A percentile compares a stretch with the other conserved stretches of the same genome.
Evolutionary conservation across 2,888 invertebrate genomes (phyloP).

Genomic region (Cryptophagus acutangulus): DNA sequence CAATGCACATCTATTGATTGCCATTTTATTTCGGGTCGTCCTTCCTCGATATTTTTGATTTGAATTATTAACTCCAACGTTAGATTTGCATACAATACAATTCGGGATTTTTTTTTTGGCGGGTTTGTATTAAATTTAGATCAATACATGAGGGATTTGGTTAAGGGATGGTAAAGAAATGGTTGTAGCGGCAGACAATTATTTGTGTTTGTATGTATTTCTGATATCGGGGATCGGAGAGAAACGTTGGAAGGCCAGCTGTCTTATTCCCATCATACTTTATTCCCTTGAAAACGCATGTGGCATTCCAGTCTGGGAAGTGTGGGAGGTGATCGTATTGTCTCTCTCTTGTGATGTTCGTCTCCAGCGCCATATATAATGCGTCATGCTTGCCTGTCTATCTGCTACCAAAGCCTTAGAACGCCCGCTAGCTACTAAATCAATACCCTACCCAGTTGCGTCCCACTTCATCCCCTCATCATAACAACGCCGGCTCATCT

Average conservation of each 20-base stretch:
- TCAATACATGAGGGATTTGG: too few species aligned
- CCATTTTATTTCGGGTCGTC: too few species aligned
- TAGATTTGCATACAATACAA: too few species aligned
- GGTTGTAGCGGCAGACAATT: slow-evolving; percentile 29
- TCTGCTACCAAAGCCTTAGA: slow-evolving; percentile 48
- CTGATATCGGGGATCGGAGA: slow-evolving; percentile 25
- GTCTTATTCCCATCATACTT: slow-evolving; percentile 46
- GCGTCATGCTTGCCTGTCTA: slow-evolving; percentile 50
- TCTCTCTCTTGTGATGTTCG: slow-evolving; percentile 38
- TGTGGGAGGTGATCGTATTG: slow-evolving; percentile 29
- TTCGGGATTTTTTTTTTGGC: too few species aligned
- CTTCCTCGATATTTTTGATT: slow-evolving; percentile 4
- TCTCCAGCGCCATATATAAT: slow-evolving; percentile 51
- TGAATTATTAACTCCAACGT: too few species aligned
- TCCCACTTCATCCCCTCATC: slow-evolving; percentile 32
- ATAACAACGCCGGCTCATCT: slow-evolving; percentile 37
- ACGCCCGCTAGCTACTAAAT: slow-evolving; percentile 50
- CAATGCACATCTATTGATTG: too few species aligned
- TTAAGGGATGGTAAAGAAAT: too few species aligned
- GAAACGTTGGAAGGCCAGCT: slow-evolving; percentile 41
- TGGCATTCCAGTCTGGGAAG: slow-evolving; percentile 30
- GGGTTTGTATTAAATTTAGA: background rate
- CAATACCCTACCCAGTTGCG: slow-evolving; percentile 43
- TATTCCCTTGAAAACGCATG: slow-evolving; percentile 30
- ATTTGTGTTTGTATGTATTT: slow-evolving; percentile 31